These are phyloP conservation scores for Megalonaias nervosa DNA, from an alignment of 1,140 invertebrate species.

Conservation along the genomic window DNA sequence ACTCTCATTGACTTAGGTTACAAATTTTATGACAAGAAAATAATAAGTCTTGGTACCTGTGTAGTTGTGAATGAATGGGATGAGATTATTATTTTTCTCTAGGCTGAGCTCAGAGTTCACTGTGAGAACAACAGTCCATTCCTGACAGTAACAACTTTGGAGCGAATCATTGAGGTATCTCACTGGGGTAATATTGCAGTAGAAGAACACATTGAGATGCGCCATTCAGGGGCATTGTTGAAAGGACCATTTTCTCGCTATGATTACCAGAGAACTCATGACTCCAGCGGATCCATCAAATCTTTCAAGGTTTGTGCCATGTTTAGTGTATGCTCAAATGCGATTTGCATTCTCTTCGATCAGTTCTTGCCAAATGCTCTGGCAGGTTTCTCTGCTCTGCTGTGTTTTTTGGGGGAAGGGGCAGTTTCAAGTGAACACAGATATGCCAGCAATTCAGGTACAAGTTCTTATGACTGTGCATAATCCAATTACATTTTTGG, in stretches of 20 bases:
- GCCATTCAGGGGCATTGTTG: slow-evolving; percentile 92
- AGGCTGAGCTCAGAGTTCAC: slow-evolving; percentile 85
- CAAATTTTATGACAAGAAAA: slow-evolving; percentile 1
- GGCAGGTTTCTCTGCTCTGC: no score
- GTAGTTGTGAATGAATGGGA: neutral
- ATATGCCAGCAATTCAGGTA: no score
- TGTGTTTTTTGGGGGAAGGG: no score
- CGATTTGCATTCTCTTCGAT: no score
- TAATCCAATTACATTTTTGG: no score
- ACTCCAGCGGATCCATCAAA: slow-evolving; percentile 89
- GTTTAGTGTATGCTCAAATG: no score
- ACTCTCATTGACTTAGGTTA: neutral
- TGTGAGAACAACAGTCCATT: slow-evolving; percentile 98
- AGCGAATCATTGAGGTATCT: slow-evolving; percentile 94
- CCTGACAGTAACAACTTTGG: slow-evolving; percentile 88
- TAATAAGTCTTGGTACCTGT: neutral
- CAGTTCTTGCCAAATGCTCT: no score
- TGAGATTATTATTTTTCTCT: slow-evolving; percentile 16
- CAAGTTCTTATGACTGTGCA: no score
- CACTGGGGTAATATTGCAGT: slow-evolving; percentile 99
- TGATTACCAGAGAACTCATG: slow-evolving; percentile 93
- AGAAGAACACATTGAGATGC: slow-evolving; percentile 93
- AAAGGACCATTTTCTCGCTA: slow-evolving; percentile 96
- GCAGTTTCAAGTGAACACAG: no score
- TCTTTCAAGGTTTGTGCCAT: slow-evolving; percentile 81